These are phyloP conservation scores for Phrynocephalus vlangalii DNA, from an alignment of 2,797 vertebrate genomes.

Conservation along the genomic window DNA sequence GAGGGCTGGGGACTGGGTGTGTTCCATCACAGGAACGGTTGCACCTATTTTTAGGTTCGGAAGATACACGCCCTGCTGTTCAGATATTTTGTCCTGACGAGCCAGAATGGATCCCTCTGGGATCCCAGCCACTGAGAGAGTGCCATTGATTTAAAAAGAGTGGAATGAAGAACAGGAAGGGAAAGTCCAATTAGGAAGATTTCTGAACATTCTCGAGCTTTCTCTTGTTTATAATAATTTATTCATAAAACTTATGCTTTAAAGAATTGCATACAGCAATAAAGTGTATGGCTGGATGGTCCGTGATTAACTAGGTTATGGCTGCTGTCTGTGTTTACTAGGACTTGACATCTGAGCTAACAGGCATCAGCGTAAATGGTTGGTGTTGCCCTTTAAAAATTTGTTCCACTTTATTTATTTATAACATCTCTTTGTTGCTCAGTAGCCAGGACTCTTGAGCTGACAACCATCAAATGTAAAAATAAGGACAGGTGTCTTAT, in stretches of 20 bases:
- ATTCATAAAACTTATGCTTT: not conserved
- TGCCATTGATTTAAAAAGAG: conserved; percentile 26
- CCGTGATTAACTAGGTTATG: not conserved
- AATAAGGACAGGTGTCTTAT: too few species aligned
- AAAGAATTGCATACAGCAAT: not conserved
- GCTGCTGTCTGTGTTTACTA: not conserved
- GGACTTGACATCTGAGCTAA: not conserved
- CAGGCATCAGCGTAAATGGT: not conserved
- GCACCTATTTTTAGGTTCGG: conserved; percentile 68
- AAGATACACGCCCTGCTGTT: conserved; percentile 51
- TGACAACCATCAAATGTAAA: not conserved
- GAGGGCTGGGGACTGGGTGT: conserved; percentile 58
- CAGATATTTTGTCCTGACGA: conserved; percentile 44
- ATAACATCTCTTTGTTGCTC: not conserved
- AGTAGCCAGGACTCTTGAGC: not conserved
- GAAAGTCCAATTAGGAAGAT: conserved; percentile 38
- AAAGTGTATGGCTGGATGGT: not conserved
- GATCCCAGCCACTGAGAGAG: conserved; percentile 50
- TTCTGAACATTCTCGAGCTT: conserved; percentile 29
- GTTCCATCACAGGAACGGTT: conserved; percentile 64
- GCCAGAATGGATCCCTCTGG: conserved; percentile 54
- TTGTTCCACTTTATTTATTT: not conserved
- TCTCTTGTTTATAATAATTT: conserved; percentile 5
- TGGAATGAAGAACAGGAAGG: not conserved
- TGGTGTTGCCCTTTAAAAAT: not conserved